Conservation (phyloP, 1,140 invertebrate species). For the Atta cephalotes region DNA sequence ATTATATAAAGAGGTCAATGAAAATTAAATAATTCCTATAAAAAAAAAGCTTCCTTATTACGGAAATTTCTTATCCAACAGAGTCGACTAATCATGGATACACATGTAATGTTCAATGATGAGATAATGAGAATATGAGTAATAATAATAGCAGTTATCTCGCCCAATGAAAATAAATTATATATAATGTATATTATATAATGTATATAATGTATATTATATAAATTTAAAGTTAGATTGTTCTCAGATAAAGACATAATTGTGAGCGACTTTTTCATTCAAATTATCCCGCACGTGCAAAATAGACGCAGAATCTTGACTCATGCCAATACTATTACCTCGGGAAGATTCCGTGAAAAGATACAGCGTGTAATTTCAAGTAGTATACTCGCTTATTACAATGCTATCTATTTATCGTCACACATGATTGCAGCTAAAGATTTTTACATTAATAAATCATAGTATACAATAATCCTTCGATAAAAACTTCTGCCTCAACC, state of each 20-base stretch:
- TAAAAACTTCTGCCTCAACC: slow-evolving; percentile 1
- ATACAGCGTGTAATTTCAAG: slow-evolving; percentile 15
- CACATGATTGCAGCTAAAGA: slow-evolving; percentile 23
- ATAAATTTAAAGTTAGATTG: not conserved
- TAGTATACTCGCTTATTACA: not conserved
- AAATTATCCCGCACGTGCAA: not conserved
- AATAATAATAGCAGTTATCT: not conserved
- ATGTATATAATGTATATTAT: not conserved
- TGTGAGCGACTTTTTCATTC: not conserved
- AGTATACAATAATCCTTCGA: not conserved
- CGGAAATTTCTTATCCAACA: not conserved
- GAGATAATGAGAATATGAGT: slow-evolving; percentile 1
- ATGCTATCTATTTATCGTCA: slow-evolving; percentile 16
- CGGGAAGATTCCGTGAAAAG: slow-evolving; percentile 19
- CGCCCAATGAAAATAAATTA: slow-evolving; percentile 29
- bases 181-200: not conserved
- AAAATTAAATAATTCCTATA: too few relatives aligned
- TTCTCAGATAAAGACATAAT: not conserved
- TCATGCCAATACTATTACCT: not conserved
- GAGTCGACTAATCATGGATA: not conserved
- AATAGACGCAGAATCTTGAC: not conserved
- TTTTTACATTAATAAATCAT: slow-evolving; percentile 47
- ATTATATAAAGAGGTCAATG: too few relatives aligned
- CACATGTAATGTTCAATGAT: slow-evolving; percentile 22
- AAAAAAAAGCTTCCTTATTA: too few relatives aligned